Conservation (phyloP, 2,113 vertebrate genomes). For the Pycnonotus jocosus region DNA sequence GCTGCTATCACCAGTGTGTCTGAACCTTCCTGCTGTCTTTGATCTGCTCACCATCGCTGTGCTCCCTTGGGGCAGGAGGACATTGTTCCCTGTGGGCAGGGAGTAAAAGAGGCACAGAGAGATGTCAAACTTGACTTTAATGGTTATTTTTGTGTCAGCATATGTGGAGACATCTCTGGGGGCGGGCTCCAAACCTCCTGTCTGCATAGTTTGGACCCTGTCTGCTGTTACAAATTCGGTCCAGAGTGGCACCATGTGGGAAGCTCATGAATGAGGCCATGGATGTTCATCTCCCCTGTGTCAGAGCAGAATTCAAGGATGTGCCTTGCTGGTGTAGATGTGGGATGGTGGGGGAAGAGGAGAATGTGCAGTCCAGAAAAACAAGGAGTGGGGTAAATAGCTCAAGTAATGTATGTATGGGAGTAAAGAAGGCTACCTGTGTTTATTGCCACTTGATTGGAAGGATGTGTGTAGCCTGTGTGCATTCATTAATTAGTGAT, state of each 20-base stretch:
- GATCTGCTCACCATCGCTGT: accelerated
- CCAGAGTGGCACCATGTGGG: not conserved
- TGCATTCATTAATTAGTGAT: slow-evolving; percentile 42
- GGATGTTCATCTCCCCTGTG: not conserved
- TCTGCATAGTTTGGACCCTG: not conserved
- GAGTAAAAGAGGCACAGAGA: not conserved
- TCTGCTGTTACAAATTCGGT: not conserved
- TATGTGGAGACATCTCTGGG: not conserved
- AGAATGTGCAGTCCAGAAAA: not conserved
- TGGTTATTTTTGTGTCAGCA: not conserved
- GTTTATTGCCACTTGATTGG: not conserved
- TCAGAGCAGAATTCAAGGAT: not conserved
- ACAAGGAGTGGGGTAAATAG: not conserved
- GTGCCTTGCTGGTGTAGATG: not conserved
- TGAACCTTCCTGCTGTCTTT: not conserved
- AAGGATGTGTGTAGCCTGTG: slow-evolving; percentile 4
- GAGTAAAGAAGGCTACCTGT: not conserved
- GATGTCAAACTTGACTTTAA: not conserved
- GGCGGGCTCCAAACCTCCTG: not conserved
- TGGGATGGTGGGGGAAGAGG: not conserved
- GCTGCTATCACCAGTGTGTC: not conserved
- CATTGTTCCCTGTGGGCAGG: not conserved
- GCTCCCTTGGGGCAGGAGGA: not conserved
- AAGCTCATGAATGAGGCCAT: accelerated
- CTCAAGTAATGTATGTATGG: not conserved